Evolutionary conservation across 2,888 invertebrate genomes (phyloP).

Genomic region (Portevinia maculata): DNA sequence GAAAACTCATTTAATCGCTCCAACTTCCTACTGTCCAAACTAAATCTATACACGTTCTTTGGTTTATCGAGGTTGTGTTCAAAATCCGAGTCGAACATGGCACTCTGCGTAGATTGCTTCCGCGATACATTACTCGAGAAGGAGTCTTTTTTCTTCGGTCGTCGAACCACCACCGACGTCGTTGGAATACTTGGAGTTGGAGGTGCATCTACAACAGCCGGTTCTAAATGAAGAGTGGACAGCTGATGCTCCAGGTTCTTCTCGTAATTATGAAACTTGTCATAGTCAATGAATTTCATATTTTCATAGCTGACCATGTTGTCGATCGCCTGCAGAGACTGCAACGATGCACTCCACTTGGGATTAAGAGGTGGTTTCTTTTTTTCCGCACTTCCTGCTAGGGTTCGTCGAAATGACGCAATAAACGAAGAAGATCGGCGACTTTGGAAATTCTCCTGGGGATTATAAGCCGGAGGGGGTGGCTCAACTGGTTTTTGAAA

Average conservation of each 20-base stretch:
- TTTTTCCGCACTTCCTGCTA: slow-evolving; percentile 79
- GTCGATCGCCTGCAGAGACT: slow-evolving; percentile 84
- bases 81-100: slow-evolving; percentile 78
- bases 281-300: slow-evolving; percentile 85
- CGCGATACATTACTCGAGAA: slow-evolving; percentile 74
- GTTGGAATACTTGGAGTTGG: slow-evolving; percentile 63
- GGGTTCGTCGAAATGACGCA: slow-evolving; percentile 79
- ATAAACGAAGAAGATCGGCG: slow-evolving; percentile 80
- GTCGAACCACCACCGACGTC: slow-evolving; percentile 46
- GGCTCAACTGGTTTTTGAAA: slow-evolving; percentile 73
- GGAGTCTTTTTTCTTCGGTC: slow-evolving; percentile 28
- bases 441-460: slow-evolving; percentile 80
- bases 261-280: slow-evolving; percentile 83
- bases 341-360: slow-evolving; percentile 84
- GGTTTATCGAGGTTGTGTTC: slow-evolving; percentile 81
- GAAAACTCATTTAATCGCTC: slow-evolving; percentile 80
- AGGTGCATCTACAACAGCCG: slow-evolving; percentile 34
- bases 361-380: slow-evolving; percentile 81
- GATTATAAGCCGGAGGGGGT: slow-evolving; percentile 73
- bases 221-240: slow-evolving; percentile 79
- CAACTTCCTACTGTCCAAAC: slow-evolving; percentile 81
- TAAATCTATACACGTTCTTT: slow-evolving; percentile 82
- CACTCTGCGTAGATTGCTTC: slow-evolving; percentile 48
- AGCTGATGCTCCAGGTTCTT: slow-evolving; percentile 80
- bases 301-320: slow-evolving; percentile 85